phyloP scores from a whole-genome alignment of 2,888 invertebrate genomes.

The Gerris lacustris region DNA sequence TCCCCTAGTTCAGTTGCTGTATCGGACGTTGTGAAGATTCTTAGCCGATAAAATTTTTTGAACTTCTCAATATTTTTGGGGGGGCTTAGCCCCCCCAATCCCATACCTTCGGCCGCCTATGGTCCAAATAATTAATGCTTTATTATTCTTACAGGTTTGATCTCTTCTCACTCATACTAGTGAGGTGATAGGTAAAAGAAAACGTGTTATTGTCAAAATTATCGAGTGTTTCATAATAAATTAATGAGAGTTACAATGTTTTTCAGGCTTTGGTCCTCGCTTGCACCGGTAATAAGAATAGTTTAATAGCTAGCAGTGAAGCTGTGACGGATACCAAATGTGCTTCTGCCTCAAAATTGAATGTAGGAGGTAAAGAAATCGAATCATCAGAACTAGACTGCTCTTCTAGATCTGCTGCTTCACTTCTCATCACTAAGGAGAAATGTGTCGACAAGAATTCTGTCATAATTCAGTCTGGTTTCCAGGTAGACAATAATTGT shows the following conservation, averaged over 20 bases:
- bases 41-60: no score
- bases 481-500: slow-evolving; percentile 14
- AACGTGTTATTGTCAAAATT: no score
- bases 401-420: slow-evolving; percentile 16
- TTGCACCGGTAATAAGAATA: slow-evolving; percentile 20
- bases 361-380: slow-evolving; percentile 13
- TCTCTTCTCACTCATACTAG: neutral
- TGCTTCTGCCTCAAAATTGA: slow-evolving; percentile 13
- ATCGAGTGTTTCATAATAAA: no score
- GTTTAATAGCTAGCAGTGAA: slow-evolving; percentile 13
- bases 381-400: slow-evolving; percentile 19
- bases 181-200: neutral
- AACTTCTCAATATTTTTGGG: no score
- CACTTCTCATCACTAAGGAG: slow-evolving; percentile 17
- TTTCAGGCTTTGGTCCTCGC: slow-evolving; percentile 20
- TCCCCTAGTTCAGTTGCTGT: no score
- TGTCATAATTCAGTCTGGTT: slow-evolving; percentile 22
- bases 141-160: neutral
- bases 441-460: slow-evolving; percentile 22
- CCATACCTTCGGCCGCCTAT: neutral
- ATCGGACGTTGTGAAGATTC: no score
- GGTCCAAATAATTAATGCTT: neutral
- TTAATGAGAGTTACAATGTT: no score
- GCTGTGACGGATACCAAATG: slow-evolving; percentile 15
- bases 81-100: neutral